Evolutionary conservation across 2,113 vertebrate genomes (phyloP).

Genomic region (Copsychus sechellarum): DNA sequence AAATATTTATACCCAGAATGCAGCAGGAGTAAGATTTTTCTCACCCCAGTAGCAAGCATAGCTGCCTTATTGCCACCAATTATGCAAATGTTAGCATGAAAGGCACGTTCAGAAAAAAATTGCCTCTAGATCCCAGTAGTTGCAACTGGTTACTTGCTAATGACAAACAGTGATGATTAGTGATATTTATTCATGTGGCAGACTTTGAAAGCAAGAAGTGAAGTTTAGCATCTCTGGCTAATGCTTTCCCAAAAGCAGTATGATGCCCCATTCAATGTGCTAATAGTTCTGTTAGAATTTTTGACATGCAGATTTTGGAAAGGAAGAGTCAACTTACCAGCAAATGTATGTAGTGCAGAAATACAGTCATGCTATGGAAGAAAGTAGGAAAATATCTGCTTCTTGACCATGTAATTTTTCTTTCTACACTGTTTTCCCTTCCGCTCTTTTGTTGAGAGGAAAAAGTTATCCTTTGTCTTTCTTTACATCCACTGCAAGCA

Average conservation of each 20-base stretch:
- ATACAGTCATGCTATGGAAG: background rate
- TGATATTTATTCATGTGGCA: constrained; percentile 36
- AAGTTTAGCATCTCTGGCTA: background rate
- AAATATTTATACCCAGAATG: background rate
- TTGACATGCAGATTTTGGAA: background rate
- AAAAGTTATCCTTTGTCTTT: background rate
- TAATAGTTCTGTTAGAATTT: background rate
- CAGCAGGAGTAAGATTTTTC: constrained; percentile 12
- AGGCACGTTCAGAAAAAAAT: background rate
- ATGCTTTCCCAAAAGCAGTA: background rate
- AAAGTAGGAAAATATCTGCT: background rate
- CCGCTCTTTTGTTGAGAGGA: background rate
- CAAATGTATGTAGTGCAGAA: background rate
- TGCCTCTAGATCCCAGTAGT: background rate
- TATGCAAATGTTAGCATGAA: constrained; percentile 18
- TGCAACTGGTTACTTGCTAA: constrained; percentile 33
- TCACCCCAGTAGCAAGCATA: background rate
- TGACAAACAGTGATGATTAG: constrained; percentile 43
- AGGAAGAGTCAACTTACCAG: background rate
- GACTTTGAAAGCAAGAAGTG: constrained; percentile 5
- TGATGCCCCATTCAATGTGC: background rate
- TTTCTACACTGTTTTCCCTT: background rate
- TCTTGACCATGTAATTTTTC: background rate
- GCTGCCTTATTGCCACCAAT: constrained; percentile 5
- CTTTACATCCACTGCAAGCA: background rate